Conservation (phyloP, 2,888 invertebrate species). For the Philereme transversata region DNA sequence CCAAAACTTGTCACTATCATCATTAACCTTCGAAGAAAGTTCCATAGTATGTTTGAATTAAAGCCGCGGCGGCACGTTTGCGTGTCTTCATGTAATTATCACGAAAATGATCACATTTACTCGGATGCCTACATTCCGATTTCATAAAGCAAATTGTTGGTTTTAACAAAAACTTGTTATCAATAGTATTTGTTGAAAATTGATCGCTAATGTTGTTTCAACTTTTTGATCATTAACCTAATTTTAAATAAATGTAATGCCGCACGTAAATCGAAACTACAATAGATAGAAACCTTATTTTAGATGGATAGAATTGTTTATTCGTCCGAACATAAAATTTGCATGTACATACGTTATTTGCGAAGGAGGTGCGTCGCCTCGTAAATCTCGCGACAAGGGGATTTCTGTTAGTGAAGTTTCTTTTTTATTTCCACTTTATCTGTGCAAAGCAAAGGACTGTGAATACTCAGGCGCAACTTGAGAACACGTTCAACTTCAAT, state of each 20-base stretch:
- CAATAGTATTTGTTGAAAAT: constrained; percentile 76
- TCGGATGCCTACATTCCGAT: constrained; percentile 67
- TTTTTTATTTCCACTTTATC: constrained; percentile 82
- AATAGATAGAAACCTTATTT: constrained; percentile 28
- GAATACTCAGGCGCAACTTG: constrained; percentile 80
- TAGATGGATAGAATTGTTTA: constrained; percentile 48
- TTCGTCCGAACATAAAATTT: constrained; percentile 73
- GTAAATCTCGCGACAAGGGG: constrained; percentile 82
- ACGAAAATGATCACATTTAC: constrained; percentile 66
- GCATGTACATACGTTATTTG: constrained; percentile 77
- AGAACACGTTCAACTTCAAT: constrained; percentile 80
- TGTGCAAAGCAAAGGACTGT: constrained; percentile 75
- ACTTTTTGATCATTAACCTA: constrained; percentile 70
- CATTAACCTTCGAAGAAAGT: constrained; percentile 46
- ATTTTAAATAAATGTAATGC: constrained; percentile 37
- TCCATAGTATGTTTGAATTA: constrained; percentile 46
- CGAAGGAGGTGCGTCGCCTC: constrained; percentile 76
- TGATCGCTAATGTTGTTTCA: constrained; percentile 76
- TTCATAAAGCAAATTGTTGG: constrained; percentile 80
- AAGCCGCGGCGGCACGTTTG: constrained; percentile 61
- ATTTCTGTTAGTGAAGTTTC: constrained; percentile 82
- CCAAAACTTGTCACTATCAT: constrained; percentile 36
- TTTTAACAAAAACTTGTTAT: constrained; percentile 74
- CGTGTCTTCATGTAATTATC: constrained; percentile 79
- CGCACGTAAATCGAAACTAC: constrained; percentile 19